A percentile compares a stretch with the other conserved stretches of the same genome.
phyloP scores from a whole-genome alignment of 2,113 vertebrate genomes.

The Otolemur garnettii region DNA sequence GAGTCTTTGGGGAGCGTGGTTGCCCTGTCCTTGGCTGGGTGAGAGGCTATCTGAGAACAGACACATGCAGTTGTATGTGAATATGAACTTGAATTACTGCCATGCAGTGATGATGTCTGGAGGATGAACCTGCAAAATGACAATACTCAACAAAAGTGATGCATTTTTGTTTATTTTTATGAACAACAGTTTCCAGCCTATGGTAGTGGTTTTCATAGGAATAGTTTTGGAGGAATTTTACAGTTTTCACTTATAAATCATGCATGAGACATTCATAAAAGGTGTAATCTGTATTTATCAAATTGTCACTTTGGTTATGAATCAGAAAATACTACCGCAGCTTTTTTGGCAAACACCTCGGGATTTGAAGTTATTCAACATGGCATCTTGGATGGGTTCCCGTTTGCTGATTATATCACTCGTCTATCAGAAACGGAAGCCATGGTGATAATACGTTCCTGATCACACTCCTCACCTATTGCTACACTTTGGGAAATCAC shows the following conservation, averaged over 20 bases:
- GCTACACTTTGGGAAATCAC: not conserved
- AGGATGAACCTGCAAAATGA: not conserved
- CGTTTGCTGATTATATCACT: slow-evolving; percentile 34
- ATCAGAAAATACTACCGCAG: slow-evolving; percentile 28
- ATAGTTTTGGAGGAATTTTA: not conserved
- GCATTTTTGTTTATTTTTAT: not conserved
- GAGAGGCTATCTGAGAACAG: not conserved
- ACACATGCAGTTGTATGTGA: not conserved
- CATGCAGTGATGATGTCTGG: not conserved
- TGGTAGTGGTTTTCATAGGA: not conserved
- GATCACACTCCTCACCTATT: not conserved
- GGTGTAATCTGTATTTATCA: not conserved
- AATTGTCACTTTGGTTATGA: slow-evolving; percentile 53
- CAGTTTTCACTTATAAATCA: slow-evolving; percentile 13
- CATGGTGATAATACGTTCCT: not conserved
- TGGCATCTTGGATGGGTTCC: slow-evolving; percentile 3
- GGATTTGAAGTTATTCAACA: slow-evolving; percentile 24
- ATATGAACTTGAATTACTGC: not conserved
- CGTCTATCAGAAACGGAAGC: not conserved
- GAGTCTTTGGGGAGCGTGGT: not conserved
- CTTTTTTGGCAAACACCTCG: slow-evolving; percentile 17
- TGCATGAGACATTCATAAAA: not conserved
- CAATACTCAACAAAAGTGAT: not conserved
- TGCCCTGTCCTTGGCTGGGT: not conserved
- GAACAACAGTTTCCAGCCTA: not conserved